Percentiles rank a stretch among this genome's conserved stretches.
phyloP scores from a whole-genome alignment of 30 jellyfish, hydroid and myxozoan species.

The Mastigias papua region DNA sequence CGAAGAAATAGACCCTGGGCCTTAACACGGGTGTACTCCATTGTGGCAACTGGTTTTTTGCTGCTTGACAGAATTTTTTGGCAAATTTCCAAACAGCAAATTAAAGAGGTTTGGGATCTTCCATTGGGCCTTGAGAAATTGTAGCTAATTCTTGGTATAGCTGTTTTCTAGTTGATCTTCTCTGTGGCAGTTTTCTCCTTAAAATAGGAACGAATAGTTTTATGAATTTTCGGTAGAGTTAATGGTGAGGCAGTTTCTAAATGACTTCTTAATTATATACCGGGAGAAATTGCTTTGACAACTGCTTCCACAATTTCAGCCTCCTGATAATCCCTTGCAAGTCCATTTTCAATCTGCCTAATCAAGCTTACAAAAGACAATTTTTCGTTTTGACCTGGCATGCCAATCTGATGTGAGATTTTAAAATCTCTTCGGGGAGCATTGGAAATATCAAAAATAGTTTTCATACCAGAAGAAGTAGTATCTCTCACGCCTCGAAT shows the following conservation, averaged over 20 bases:
- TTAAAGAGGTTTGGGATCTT: background rate
- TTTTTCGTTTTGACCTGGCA: too few relatives aligned
- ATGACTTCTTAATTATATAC: background rate
- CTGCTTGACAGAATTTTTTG: background rate
- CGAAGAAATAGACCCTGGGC: constrained; percentile 46
- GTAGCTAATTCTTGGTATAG: constrained; percentile 37
- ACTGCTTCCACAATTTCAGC: too few relatives aligned
- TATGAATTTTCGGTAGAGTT: constrained; percentile 18
- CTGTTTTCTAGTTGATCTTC: too few relatives aligned
- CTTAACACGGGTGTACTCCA: constrained; percentile 44
- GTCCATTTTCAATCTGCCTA: too few relatives aligned
- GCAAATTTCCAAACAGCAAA: constrained; percentile 31
- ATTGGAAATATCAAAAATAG: too few relatives aligned
- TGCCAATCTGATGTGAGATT: too few relatives aligned
- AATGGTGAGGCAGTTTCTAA: background rate
- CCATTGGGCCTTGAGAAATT: constrained; percentile 26
- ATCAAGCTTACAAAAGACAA: too few relatives aligned
- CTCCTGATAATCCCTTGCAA: too few relatives aligned
- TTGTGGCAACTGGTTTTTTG: constrained; percentile 49
- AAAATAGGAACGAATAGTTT: constrained; percentile 19
- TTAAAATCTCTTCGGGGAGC: too few relatives aligned
- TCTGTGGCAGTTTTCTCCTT: constrained; percentile 41
- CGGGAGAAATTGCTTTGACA: background rate
- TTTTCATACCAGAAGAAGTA: too few relatives aligned
- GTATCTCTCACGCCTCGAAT: too few relatives aligned